Percentiles rank a stretch among this genome's conserved stretches.
phyloP scores from a whole-genome alignment of 2,113 vertebrate species.

The Gymnarchus niloticus region DNA sequence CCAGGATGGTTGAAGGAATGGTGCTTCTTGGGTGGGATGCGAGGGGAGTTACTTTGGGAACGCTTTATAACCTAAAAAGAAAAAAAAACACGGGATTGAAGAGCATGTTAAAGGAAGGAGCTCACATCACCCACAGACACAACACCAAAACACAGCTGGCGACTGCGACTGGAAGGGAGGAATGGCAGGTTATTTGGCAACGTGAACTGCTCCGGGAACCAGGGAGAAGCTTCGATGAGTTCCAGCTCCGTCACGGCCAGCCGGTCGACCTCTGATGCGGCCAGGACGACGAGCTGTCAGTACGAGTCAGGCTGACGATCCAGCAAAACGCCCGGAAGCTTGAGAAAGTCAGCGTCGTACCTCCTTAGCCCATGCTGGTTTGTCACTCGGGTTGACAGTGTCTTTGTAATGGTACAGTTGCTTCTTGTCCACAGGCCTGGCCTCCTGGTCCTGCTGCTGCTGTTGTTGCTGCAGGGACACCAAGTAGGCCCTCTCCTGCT shows the following conservation, averaged over 20 bases:
- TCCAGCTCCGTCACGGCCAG: no score
- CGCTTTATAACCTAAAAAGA: slow-evolving; percentile 61
- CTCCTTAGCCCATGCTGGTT: slow-evolving; percentile 96
- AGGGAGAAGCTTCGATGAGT: neutral
- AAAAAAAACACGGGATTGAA: slow-evolving; percentile 46
- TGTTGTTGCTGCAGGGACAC: slow-evolving; percentile 79
- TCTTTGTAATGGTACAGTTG: slow-evolving; percentile 97
- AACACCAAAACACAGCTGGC: neutral
- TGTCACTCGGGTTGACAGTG: slow-evolving; percentile 85
- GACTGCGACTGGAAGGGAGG: neutral
- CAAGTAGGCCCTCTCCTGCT: slow-evolving; percentile 91
- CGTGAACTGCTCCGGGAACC: neutral
- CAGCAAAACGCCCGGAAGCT: no score
- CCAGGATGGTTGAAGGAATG: slow-evolving; percentile 50
- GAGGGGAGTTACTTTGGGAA: slow-evolving; percentile 68
- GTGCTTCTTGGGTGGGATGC: slow-evolving; percentile 64
- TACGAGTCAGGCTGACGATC: no score
- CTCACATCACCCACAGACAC: neutral
- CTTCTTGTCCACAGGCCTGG: slow-evolving; percentile 85
- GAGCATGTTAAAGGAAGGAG: slow-evolving; percentile 27
- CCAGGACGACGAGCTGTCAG: no score
- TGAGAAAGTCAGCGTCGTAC: slow-evolving; percentile 52
- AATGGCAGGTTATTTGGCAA: neutral
- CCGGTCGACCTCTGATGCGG: no score
- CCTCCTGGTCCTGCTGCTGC: slow-evolving; percentile 79